Percentiles rank a stretch among this genome's conserved stretches.
phyloP scores from a whole-genome alignment of 2,113 vertebrate genomes.

The Heterotis niloticus region DNA sequence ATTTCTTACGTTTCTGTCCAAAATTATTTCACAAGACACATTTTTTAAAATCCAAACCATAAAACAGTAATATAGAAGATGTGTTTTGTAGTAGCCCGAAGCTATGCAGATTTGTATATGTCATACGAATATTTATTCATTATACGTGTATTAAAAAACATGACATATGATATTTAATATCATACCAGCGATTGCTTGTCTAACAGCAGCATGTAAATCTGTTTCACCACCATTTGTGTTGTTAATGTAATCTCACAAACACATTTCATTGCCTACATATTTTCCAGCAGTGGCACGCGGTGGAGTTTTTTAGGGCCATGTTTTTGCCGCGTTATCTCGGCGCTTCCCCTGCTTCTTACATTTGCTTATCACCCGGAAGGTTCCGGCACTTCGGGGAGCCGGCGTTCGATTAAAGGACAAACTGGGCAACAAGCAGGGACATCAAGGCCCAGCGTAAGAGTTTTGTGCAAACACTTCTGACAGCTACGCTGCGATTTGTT shows the following conservation, averaged over 20 bases:
- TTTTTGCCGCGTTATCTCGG: neutral
- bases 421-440: neutral
- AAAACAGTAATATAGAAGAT: slow-evolving; percentile 11
- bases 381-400: neutral
- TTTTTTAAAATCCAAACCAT: slow-evolving; percentile 20
- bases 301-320: neutral
- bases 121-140: slow-evolving; percentile 21
- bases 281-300: neutral
- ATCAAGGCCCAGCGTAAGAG: neutral
- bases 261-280: slow-evolving; percentile 14
- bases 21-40: slow-evolving; percentile 1
- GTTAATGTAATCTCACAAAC: slow-evolving; percentile 13
- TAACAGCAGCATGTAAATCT: slow-evolving; percentile 21
- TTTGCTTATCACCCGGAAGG: neutral
- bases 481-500: neutral
- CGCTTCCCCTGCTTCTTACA: neutral
- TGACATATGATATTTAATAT: slow-evolving; percentile 28
- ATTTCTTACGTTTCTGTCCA: slow-evolving; percentile 9
- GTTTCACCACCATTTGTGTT: slow-evolving; percentile 22
- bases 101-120: slow-evolving; percentile 21
- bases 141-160: slow-evolving; percentile 14
- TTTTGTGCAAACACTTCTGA: neutral
- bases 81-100: slow-evolving; percentile 14
- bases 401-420: slow-evolving; percentile 2
- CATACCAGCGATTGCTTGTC: neutral